Evolutionary conservation across 2,113 vertebrate species (phyloP), one percentile per base, ranked within the genome.

Genomic region (Megaceryle maxima): DNA sequence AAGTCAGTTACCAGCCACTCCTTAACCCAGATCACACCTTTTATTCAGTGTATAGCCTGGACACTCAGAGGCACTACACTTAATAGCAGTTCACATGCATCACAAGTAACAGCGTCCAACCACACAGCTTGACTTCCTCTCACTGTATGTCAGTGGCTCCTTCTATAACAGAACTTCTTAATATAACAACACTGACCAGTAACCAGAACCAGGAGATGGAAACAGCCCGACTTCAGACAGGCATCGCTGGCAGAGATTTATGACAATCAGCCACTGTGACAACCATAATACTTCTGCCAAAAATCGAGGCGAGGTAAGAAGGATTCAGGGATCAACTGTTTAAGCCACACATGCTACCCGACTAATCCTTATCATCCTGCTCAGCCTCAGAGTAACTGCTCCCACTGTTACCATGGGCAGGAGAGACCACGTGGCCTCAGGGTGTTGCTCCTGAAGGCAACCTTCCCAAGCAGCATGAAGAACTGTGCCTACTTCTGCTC

Each of bases 1-100:
- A 82, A 59, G 73, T 43, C 35, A 78, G 17, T 29, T 68, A 25
- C 12, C 13, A 31, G 51, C 35, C 60, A 26, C 14, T 56, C 37
- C 26, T 77, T 74, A 91, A 60, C 10, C 25, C 44, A 81, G 29
- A 64, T 21, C 17, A 56, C 19, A 41, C 35, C 43, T 75, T 66
- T 75, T 29, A 48, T 14, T 26, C 57, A 73, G 22, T 2, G 33
- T 24, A 51, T 1, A 43, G 53, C 57, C 53, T 1, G 0, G 6
- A 39, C 6, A 3, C 25, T 67, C 73, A 70, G 22, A 33, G 89
- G 28, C n/a, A 44, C 37, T 31, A 64, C 26, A 35, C 6, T 29
- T 67, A 44, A 64, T 11, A 15, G 60, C 20, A 19, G 41, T 4
- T 75, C 73, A 74, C 11, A 21, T 2, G 12, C 41, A 51, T 11